Evolutionary conservation across 2,888 invertebrate genomes (phyloP).

Genomic region (Lamellibrachia columna): DNA sequence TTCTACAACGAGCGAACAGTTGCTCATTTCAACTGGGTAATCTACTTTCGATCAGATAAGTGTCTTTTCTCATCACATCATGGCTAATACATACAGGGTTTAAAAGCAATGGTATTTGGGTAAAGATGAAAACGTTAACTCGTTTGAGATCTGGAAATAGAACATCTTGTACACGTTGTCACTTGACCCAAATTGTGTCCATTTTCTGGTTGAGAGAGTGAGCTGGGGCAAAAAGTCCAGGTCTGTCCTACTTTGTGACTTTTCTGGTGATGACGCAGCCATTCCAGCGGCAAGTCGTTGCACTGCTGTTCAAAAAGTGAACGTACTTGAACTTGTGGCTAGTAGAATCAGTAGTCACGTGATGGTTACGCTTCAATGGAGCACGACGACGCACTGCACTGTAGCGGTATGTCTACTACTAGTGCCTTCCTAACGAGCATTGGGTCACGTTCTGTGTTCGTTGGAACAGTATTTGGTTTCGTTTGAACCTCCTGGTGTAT

Average conservation of each 20-base stretch:
- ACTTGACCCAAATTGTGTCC: slow-evolving; percentile 32
- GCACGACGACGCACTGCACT: too few relatives aligned
- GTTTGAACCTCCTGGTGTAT: too few relatives aligned
- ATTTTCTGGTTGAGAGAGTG: slow-evolving; percentile 24
- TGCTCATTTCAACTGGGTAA: not conserved
- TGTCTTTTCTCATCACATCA: not conserved
- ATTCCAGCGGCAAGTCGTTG: not conserved
- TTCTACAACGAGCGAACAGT: too few relatives aligned
- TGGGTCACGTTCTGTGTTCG: too few relatives aligned
- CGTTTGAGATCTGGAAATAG: slow-evolving; percentile 35
- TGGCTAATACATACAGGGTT: not conserved
- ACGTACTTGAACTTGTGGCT: too few relatives aligned
- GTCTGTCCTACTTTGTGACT: slow-evolving; percentile 23
- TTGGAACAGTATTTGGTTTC: too few relatives aligned
- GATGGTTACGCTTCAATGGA: too few relatives aligned
- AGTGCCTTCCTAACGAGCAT: too few relatives aligned
- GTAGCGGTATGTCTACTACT: too few relatives aligned
- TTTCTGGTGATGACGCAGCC: slow-evolving; percentile 20
- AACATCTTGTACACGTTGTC: slow-evolving; percentile 33
- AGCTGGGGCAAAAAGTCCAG: slow-evolving; percentile 30
- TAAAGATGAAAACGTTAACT: slow-evolving; percentile 33
- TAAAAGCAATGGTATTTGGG: slow-evolving; percentile 34
- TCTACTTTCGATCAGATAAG: not conserved
- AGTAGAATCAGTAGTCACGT: too few relatives aligned
- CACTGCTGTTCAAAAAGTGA: not conserved